Conservation (phyloP, 2,888 invertebrate species). For the Platerodrilus igneus region DNA sequence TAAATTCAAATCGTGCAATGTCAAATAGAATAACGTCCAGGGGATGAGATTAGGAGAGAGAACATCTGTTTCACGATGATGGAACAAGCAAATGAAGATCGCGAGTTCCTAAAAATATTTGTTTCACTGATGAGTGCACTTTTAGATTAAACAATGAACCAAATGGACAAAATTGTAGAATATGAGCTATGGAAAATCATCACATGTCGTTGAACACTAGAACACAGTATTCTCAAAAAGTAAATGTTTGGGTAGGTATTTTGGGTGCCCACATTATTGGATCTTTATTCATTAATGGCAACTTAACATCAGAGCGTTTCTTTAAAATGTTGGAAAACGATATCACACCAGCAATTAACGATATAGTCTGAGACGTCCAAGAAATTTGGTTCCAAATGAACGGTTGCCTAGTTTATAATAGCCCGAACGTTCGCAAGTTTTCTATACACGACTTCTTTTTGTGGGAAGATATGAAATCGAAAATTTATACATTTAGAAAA, state of each 20-base stretch:
- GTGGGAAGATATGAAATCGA: background rate
- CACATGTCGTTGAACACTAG: no score
- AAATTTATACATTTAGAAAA: background rate
- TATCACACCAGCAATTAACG: background rate
- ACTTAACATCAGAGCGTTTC: no score
- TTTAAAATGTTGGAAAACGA: background rate
- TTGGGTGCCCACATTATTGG: background rate
- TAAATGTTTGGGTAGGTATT: background rate
- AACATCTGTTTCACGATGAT: background rate
- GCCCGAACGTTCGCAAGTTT: no score
- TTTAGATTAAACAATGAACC: background rate
- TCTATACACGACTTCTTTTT: background rate
- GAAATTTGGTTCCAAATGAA: background rate
- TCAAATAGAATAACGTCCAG: no score
- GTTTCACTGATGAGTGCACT: no score
- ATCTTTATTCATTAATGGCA: background rate
- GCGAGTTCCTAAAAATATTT: background rate
- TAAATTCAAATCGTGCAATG: no score
- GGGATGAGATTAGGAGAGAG: background rate
- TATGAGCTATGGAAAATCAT: background rate
- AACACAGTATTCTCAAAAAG: background rate
- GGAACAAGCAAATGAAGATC: conserved; percentile 1
- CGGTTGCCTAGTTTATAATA: no score
- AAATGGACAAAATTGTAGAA: background rate
- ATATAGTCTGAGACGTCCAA: background rate